Conservation (phyloP, 2,113 vertebrate genomes). For the Elaphurus davidianus region DNA sequence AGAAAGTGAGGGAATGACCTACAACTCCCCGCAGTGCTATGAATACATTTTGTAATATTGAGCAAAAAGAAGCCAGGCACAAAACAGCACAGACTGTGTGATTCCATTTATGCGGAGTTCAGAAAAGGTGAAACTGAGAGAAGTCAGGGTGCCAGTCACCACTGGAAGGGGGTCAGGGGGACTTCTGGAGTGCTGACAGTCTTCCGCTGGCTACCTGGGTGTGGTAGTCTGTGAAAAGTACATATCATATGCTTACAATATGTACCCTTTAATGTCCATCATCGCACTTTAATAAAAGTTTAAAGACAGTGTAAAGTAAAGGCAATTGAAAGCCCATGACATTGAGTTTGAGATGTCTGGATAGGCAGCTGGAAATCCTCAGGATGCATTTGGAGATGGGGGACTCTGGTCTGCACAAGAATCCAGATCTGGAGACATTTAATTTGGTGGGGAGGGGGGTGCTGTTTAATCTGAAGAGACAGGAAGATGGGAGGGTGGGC, state of each 20-base stretch:
- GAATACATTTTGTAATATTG: background rate
- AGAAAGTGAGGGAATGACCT: background rate
- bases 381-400: too few species aligned
- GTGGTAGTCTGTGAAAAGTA: background rate
- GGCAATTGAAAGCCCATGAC: background rate
- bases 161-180: background rate
- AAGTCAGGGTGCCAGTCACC: background rate
- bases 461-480: background rate
- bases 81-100: background rate
- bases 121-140: background rate
- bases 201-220: background rate
- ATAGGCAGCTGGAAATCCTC: background rate
- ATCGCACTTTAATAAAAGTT: background rate
- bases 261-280: background rate
- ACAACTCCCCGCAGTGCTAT: accelerated
- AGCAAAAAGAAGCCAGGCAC: background rate
- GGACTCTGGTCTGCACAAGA: background rate
- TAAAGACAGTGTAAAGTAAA: background rate
- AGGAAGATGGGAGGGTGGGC: background rate
- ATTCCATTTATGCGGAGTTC: background rate
- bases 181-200: background rate
- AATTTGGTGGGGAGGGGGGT: background rate
- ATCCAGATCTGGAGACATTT: background rate
- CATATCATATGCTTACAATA: background rate
- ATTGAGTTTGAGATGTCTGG: background rate